A percentile compares a stretch with the other conserved stretches of the same genome.
phyloP scores from a whole-genome alignment of 2,888 invertebrate genomes.

The Orgyia antiqua region DNA sequence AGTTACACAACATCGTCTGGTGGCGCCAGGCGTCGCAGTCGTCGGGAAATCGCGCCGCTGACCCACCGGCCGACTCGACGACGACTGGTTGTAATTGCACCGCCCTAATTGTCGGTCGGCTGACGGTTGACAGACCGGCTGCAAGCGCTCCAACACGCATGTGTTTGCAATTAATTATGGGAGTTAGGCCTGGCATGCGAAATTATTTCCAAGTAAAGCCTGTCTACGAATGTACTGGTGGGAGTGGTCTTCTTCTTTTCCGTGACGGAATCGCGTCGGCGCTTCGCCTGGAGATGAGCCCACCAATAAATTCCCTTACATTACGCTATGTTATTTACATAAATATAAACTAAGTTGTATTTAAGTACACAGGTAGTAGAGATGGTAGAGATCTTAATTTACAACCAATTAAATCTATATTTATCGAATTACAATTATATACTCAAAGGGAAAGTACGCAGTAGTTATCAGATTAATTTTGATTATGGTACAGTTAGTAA shows the following conservation, averaged over 20 bases:
- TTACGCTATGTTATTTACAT: no score
- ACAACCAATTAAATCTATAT: no score
- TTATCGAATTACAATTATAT: no score
- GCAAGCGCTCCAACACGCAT: conserved; percentile 37
- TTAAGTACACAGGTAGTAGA: no score
- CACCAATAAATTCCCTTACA: no score
- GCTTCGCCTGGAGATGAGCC: no score
- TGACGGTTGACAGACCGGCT: conserved; percentile 50
- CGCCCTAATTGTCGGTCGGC: conserved; percentile 65
- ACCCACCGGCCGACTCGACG: conserved; percentile 67
- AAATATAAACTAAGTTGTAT: no score
- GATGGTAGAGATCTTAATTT: no score
- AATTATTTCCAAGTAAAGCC: conserved; percentile 66
- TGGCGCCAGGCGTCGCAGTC: conserved; percentile 65
- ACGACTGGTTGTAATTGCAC: conserved; percentile 64
- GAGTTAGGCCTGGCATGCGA: conserved; percentile 50
- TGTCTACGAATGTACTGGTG: conserved; percentile 43
- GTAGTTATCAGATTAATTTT: no score
- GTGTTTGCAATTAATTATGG: conserved; percentile 64
- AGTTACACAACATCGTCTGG: conserved; percentile 61
- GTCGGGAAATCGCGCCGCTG: conserved; percentile 69
- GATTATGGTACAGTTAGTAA: no score
- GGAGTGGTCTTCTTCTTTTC: conserved; percentile 48
- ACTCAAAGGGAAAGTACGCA: no score
- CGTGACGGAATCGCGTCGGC: conserved; percentile 47